phyloP scores from a whole-genome alignment of 2,797 vertebrate species.

The Ispidina lecontei region DNA sequence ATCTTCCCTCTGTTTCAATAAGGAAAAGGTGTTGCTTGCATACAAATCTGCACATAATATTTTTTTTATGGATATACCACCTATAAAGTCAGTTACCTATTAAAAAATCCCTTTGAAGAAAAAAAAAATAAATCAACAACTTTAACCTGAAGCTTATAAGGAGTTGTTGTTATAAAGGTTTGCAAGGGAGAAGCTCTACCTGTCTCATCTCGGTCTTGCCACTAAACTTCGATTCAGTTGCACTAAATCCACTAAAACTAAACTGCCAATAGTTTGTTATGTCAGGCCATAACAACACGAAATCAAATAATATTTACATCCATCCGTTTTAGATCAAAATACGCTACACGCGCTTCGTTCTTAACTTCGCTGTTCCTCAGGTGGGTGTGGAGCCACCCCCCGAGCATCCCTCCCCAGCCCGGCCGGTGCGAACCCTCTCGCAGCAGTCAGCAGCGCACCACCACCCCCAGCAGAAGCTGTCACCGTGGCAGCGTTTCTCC shows the following conservation, averaged over 20 bases:
- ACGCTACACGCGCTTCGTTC: too few relatives aligned
- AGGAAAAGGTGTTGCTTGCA: fast-evolving
- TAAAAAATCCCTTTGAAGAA: neutral
- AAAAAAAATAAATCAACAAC: fast-evolving
- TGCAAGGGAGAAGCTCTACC: neutral
- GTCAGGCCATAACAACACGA: neutral
- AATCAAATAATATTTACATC: too few relatives aligned
- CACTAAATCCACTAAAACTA: neutral
- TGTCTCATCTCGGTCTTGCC: neutral
- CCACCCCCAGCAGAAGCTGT: neutral
- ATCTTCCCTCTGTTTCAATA: neutral
- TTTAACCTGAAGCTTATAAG: neutral
- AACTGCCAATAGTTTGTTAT: neutral
- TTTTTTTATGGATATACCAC: too few relatives aligned
- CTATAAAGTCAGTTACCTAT: neutral
- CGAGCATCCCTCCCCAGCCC: too few relatives aligned
- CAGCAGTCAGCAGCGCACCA: too few relatives aligned
- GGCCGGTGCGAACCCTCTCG: too few relatives aligned
- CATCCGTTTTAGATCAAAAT: too few relatives aligned
- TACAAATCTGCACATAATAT: neutral
- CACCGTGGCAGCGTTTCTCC: fast-evolving
- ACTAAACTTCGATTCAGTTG: neutral
- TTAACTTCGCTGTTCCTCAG: too few relatives aligned
- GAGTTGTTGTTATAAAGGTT: neutral
- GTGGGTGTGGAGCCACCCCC: too few relatives aligned